Evolutionary conservation across 2,888 invertebrate species (phyloP).

Genomic region (Sarcophaga caerulescens): DNA sequence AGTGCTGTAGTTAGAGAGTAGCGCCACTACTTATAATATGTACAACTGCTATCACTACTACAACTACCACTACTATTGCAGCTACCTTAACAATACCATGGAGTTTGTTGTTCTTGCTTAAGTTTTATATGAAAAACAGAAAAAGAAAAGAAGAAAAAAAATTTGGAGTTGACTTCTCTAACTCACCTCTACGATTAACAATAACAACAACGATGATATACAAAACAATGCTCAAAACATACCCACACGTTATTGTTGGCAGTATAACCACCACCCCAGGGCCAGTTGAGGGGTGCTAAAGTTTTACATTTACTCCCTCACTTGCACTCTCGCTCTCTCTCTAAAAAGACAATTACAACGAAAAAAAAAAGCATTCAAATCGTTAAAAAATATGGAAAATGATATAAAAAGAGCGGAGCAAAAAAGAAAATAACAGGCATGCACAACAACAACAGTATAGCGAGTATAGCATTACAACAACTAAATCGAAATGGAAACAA

Average conservation of each 20-base stretch:
- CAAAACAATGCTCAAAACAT: constrained; percentile 12
- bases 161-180: background rate
- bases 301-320: constrained; percentile 67
- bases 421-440: constrained; percentile 21
- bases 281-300: constrained; percentile 67
- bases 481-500: constrained; percentile 70
- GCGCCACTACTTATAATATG: background rate
- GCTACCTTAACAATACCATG: background rate
- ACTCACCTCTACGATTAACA: background rate
- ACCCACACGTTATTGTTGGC: background rate
- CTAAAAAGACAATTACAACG: constrained; percentile 48
- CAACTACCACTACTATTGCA: background rate
- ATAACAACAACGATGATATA: constrained; percentile 1
- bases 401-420: constrained; percentile 49
- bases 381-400: constrained; percentile 65
- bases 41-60: background rate
- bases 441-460: constrained; percentile 18
- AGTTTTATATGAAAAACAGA: background rate
- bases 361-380: constrained; percentile 49
- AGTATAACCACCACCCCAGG: constrained; percentile 49
- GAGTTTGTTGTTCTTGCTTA: background rate
- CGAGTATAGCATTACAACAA: constrained; percentile 24
- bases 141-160: no score
- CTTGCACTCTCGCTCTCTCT: constrained; percentile 32
- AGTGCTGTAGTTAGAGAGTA: background rate